phyloP scores from a whole-genome alignment of 2,797 vertebrate species.

The Echeneis naucrates region DNA sequence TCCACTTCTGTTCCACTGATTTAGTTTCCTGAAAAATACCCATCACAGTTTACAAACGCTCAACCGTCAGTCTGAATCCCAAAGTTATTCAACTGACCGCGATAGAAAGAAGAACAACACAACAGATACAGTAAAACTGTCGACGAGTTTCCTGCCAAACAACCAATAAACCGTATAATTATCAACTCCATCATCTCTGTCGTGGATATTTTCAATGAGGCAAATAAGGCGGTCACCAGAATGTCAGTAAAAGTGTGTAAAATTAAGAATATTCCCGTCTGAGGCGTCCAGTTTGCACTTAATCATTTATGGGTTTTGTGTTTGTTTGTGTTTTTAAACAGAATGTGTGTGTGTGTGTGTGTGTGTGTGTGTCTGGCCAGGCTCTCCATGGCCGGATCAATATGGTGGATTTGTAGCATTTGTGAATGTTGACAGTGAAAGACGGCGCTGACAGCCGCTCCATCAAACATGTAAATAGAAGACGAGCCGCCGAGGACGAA shows the following conservation, averaged over 20 bases:
- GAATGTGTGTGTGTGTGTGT: too few relatives aligned
- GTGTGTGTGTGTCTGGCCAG: background rate
- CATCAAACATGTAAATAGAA: constrained; percentile 13
- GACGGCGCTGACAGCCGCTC: background rate
- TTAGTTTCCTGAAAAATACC: background rate
- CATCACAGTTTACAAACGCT: too few relatives aligned
- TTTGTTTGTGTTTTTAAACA: too few relatives aligned
- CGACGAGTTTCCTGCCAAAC: background rate
- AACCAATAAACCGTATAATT: background rate
- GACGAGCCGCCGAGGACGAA: background rate
- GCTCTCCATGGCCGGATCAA: background rate
- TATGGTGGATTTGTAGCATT: background rate
- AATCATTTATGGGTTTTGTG: too few relatives aligned
- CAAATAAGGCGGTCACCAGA: too few relatives aligned
- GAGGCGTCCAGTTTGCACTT: too few relatives aligned
- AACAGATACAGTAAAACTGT: too few relatives aligned
- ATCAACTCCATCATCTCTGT: too few relatives aligned
- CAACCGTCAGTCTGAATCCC: background rate
- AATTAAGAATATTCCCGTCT: too few relatives aligned
- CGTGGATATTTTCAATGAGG: too few relatives aligned
- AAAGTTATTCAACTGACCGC: background rate
- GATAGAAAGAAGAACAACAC: too few relatives aligned
- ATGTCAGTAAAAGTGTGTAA: too few relatives aligned
- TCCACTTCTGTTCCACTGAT: background rate
- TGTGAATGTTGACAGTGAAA: background rate